A percentile compares a stretch with the other conserved stretches of the same genome.
Conservation (phyloP, 1,140 invertebrate genomes). For the Diorhabda carinulata region DNA sequence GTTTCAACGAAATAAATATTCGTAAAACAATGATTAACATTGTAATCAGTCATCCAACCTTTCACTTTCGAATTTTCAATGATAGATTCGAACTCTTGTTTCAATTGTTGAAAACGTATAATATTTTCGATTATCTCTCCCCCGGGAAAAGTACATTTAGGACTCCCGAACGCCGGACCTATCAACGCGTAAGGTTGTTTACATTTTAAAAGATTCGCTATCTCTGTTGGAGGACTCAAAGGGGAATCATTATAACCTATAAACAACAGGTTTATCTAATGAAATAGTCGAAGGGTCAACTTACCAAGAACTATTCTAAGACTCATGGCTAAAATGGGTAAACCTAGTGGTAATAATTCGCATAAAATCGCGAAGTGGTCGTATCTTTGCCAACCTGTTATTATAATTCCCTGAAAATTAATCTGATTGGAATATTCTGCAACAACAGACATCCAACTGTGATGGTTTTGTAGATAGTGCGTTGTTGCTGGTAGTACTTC, state of each 20-base stretch:
- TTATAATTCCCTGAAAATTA: constrained; percentile 54
- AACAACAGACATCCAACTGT: constrained; percentile 35
- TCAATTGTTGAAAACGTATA: constrained; percentile 32
- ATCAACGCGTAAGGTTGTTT: constrained; percentile 44
- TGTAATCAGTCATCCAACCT: constrained; percentile 76
- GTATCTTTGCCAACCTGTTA: constrained; percentile 81
- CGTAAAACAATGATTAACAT: constrained; percentile 67
- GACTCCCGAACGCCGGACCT: constrained; percentile 38
- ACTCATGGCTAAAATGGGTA: constrained; percentile 68
- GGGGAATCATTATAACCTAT: constrained; percentile 50
- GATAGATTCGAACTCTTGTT: constrained; percentile 33
- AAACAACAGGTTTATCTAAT: constrained; percentile 18
- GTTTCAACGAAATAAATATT: constrained; percentile 52
- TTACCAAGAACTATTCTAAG: constrained; percentile 45
- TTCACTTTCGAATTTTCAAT: constrained; percentile 36
- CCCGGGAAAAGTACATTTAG: constrained; percentile 33
- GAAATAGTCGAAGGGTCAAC: constrained; percentile 39
- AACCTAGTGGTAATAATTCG: constrained; percentile 77
- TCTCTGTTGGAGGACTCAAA: constrained; percentile 53
- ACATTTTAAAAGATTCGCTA: constrained; percentile 39
- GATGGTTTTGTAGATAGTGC: constrained; percentile 37
- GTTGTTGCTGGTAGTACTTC: constrained; percentile 33
- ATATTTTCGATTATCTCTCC: constrained; percentile 35
- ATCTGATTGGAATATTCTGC: constrained; percentile 31
- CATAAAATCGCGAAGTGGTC: constrained; percentile 91